Base-by-base conservation (phyloP, 2,113 vertebrate genomes). In the Hippoglossus stenolepis region DNA sequence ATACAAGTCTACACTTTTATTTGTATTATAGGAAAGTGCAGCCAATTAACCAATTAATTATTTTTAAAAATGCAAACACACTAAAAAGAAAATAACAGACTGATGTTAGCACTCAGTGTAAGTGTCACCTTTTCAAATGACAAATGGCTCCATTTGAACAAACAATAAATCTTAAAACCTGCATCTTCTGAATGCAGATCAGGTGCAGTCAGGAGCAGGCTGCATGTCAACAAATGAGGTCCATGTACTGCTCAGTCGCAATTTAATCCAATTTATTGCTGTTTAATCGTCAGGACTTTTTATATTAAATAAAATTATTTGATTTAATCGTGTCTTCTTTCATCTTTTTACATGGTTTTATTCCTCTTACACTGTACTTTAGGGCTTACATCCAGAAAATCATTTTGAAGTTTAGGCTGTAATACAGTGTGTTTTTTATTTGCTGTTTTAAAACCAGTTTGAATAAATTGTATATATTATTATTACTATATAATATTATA, bases 81-180 rank as follows among this genome's bases (percentile, higher is more conserved):
- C 23, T 38, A 20, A 24, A 43, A 3, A 17, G 51, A 26, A 71
- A 71, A 67, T 58, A 2, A 63, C 20, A 15, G 8, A 62, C 26
- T 18, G 26, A 73, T 56, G 62, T 8, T 47, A 58, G 14, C 21
- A 14, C 57, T 31, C 38, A 51, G 54, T 31, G 5, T 10, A 23
- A 4, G 18, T 70, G 68, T 49, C 40, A 63, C n/a, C 38, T 62
- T 65, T 54, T 40, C 6, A 53, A 71, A 85, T 56, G 24, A 60
- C 17, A 56, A 17, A 65, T 11, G 4, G 20, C 9, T 53, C 23
- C 14, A 7, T 65, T 70, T 26, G 23, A 60, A 13, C 11, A 21
- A 23, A 59, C 40, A 20, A 0, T 45, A 54, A 68, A 70, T 60
- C 17, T 54, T 54, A 9, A 54, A 54, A 45, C 20, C 14, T 51